Evolutionary conservation across 2,888 invertebrate species (phyloP).

Genomic region (Corbicula japonica): DNA sequence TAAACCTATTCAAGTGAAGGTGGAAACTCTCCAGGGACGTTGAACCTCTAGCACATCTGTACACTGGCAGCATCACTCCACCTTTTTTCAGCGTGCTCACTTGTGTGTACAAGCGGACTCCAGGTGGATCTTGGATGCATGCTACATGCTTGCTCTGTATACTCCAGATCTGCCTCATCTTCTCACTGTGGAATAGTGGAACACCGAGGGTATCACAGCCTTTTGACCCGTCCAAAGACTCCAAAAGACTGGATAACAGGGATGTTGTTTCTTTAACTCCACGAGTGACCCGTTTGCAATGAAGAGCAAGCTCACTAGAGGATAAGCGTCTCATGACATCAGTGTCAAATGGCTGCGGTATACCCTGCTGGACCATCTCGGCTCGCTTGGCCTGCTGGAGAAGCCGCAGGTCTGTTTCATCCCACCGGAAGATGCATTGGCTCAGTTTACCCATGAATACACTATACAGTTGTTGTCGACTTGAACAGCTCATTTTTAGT

Average conservation of each 20-base stretch:
- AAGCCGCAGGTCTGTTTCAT: constrained; percentile 30
- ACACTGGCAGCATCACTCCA: neutral
- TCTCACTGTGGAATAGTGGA: constrained; percentile 45
- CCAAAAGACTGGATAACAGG: constrained; percentile 40
- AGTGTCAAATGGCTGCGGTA: constrained; percentile 24
- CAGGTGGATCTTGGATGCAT: constrained; percentile 61
- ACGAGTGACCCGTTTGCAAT: constrained; percentile 32
- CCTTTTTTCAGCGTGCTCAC: constrained; percentile 34
- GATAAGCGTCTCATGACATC: constrained; percentile 25
- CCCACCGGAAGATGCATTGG: constrained; percentile 48
- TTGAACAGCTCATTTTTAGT: too few species aligned
- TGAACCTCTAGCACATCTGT: neutral
- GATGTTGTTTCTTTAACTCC: constrained; percentile 35
- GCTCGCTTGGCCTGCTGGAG: constrained; percentile 51
- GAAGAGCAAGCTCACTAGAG: constrained; percentile 48
- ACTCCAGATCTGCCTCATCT: constrained; percentile 53
- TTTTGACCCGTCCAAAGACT: constrained; percentile 32
- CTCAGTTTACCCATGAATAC: constrained; percentile 46
- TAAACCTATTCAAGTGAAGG: neutral
- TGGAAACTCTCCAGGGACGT: neutral
- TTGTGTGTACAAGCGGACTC: constrained; percentile 43
- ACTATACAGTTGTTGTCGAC: constrained; percentile 45
- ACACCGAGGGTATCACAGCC: constrained; percentile 55
- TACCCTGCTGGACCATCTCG: constrained; percentile 40
- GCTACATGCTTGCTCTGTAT: constrained; percentile 49